phyloP scores from a whole-genome alignment of 2,888 invertebrate species.

The Shargacucullia verbasci region DNA sequence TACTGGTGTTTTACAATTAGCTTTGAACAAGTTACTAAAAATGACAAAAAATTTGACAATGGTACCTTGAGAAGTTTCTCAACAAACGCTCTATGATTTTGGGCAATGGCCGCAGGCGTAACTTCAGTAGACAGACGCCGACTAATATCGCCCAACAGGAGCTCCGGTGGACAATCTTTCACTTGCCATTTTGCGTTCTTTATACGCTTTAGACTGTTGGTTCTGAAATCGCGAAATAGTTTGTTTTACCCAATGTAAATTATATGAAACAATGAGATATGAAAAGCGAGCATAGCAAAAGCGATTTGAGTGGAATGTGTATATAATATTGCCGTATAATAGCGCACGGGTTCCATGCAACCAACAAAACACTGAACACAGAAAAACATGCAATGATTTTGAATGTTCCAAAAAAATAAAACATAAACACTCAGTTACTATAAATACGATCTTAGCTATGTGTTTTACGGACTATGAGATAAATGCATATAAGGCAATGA shows the following conservation, averaged over 20 bases:
- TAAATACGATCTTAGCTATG: no score
- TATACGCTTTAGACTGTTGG: constrained; percentile 90
- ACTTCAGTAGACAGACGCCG: constrained; percentile 90
- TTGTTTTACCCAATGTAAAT: constrained; percentile 11
- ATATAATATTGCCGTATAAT: constrained; percentile 27
- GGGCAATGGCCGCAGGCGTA: constrained; percentile 97
- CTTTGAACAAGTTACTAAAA: no score
- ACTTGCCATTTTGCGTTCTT: constrained; percentile 90
- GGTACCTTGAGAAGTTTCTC: constrained; percentile 97
- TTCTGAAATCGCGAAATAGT: constrained; percentile 73
- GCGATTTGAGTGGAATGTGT: constrained; percentile 43
- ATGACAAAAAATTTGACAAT: not conserved
- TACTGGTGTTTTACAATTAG: no score
- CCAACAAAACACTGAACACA: constrained; percentile 7
- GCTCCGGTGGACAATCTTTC: constrained; percentile 89
- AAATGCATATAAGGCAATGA: constrained; percentile 19
- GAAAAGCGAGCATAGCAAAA: constrained; percentile 68
- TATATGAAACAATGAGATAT: constrained; percentile 22
- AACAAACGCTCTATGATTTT: constrained; percentile 99
- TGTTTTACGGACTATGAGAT: not conserved
- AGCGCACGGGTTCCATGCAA: constrained; percentile 28
- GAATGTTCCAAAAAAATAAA: not conserved
- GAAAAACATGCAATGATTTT: not conserved
- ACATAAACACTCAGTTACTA: not conserved
- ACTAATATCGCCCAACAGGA: constrained; percentile 82